Conservation (phyloP, 1,140 invertebrate species). For the Drosophila melanogaster region Release_6_plus_ISO1_MT NT_033777.3:24028501-24029000, state of each 20-base stretch:
- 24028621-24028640: slow-evolving; percentile 33
- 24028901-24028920: no score
- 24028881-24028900: no score
- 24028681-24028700: slow-evolving; percentile 35
- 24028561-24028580: slow-evolving; percentile 75
- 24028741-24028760: slow-evolving; percentile 47
- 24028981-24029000: slow-evolving; percentile 2
- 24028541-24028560: slow-evolving; percentile 70
- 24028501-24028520: slow-evolving; percentile 55
- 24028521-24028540: slow-evolving; percentile 44
- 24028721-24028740: slow-evolving; percentile 3
- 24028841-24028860: background rate
- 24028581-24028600: slow-evolving; percentile 50
- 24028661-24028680: slow-evolving; percentile 65
- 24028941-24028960: no score
- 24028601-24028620: slow-evolving; percentile 28
- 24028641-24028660: slow-evolving; percentile 33
- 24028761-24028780: slow-evolving; percentile 47
- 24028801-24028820: slow-evolving; percentile 2
- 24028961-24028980: background rate
- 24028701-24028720: slow-evolving; percentile 22
- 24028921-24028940: no score
- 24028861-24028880: no score
- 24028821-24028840: background rate
- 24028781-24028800: slow-evolving; percentile 1